These are phyloP conservation scores for Ondatra zibethicus DNA, from an alignment of 2,113 vertebrate species.

Conservation along the genomic window DNA sequence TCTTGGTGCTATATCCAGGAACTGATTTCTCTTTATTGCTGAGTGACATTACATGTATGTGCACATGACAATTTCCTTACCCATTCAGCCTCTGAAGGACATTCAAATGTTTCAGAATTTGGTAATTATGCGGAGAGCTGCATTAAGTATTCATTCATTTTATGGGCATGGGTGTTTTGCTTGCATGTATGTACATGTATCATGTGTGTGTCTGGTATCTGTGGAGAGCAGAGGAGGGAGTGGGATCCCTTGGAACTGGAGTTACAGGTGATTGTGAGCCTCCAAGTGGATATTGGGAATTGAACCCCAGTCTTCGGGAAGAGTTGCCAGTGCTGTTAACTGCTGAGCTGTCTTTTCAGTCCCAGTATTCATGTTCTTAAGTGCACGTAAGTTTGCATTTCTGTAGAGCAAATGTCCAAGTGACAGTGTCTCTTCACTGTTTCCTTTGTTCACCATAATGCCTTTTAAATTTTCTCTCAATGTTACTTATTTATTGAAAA, in stretches of 20 bases:
- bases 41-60: neutral
- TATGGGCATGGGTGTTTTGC: neutral
- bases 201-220: neutral
- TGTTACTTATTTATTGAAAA: neutral
- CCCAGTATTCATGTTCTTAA: neutral
- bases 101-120: constrained; percentile 22
- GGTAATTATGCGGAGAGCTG: neutral
- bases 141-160: neutral
- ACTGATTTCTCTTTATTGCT: constrained; percentile 20
- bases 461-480: neutral
- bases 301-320: neutral
- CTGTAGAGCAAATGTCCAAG: neutral
- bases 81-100: neutral
- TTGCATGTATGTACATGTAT: neutral
- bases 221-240: neutral
- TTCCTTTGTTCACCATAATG: neutral
- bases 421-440: neutral
- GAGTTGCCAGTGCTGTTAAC: neutral
- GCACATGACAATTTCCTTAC: neutral
- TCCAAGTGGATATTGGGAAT: neutral
- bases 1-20: neutral
- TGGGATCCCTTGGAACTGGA: neutral
- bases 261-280: neutral
- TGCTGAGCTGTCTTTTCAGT: neutral
- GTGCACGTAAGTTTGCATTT: neutral